Conservation (phyloP, 2,888 invertebrate species). For the Apocheima hispidaria region DNA sequence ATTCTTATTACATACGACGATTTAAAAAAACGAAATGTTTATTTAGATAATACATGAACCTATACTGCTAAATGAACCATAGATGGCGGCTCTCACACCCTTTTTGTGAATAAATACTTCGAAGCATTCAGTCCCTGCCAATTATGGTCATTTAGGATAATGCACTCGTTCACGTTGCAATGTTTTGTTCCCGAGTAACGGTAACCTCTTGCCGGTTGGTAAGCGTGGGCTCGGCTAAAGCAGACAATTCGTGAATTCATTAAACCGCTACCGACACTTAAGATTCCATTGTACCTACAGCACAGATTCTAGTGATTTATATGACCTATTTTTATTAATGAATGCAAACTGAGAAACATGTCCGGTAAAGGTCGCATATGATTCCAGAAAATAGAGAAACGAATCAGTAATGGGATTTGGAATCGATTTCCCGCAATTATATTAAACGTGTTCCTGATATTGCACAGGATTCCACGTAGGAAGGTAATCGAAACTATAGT, state of each 20-base stretch:
- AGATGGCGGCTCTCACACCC: slow-evolving; percentile 35
- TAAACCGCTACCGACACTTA: slow-evolving; percentile 46
- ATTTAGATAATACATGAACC: neutral
- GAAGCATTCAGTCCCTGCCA: slow-evolving; percentile 52
- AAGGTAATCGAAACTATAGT: slow-evolving; percentile 60
- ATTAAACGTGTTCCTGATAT: slow-evolving; percentile 57
- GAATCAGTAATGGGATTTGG: slow-evolving; percentile 44
- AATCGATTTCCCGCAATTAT: slow-evolving; percentile 52
- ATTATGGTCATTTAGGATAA: slow-evolving; percentile 68
- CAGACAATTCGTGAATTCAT: slow-evolving; percentile 53
- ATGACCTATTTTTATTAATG: slow-evolving; percentile 37
- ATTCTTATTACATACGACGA: no score
- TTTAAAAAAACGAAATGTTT: no score
- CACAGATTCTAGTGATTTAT: slow-evolving; percentile 31
- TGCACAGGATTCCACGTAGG: slow-evolving; percentile 52
- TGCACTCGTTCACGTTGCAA: slow-evolving; percentile 64
- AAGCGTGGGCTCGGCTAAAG: slow-evolving; percentile 50
- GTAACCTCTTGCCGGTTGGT: slow-evolving; percentile 49
- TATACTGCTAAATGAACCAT: slow-evolving; percentile 9
- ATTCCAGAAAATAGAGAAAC: slow-evolving; percentile 43
- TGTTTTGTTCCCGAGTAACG: slow-evolving; percentile 61
- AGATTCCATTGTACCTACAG: slow-evolving; percentile 32
- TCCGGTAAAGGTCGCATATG: slow-evolving; percentile 30
- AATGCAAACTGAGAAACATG: slow-evolving; percentile 27
- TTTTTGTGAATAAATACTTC: slow-evolving; percentile 52